phyloP scores from a whole-genome alignment of 1,140 invertebrate genomes.

The Anoplophora glabripennis region DNA sequence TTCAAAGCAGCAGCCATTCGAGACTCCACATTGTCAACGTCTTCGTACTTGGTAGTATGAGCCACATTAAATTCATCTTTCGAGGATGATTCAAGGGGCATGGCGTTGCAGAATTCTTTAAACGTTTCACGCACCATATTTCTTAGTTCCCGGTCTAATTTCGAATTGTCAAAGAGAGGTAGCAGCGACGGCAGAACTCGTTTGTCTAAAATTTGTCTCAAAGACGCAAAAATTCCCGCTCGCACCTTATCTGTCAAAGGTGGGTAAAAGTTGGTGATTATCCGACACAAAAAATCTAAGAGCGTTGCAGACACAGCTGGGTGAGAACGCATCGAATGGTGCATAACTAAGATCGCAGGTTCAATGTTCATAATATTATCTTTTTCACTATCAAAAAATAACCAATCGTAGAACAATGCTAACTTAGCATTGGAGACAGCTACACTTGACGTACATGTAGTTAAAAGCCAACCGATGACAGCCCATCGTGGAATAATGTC shows the following conservation, averaged over 20 bases:
- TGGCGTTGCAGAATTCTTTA: constrained; percentile 79
- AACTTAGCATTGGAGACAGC: constrained; percentile 94
- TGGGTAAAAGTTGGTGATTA: constrained; percentile 92
- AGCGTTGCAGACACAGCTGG: constrained; percentile 92
- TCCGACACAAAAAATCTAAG: constrained; percentile 93
- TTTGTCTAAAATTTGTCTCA: constrained; percentile 91
- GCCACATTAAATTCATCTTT: constrained; percentile 53
- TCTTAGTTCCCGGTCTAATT: constrained; percentile 85
- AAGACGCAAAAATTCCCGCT: constrained; percentile 87
- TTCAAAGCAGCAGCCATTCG: constrained; percentile 30
- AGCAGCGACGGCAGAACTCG: constrained; percentile 85
- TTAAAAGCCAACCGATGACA: constrained; percentile 96
- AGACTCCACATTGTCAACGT: constrained; percentile 49
- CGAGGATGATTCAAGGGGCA: constrained; percentile 49
- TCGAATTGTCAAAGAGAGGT: constrained; percentile 89
- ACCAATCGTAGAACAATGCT: constrained; percentile 96
- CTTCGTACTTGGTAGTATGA: constrained; percentile 56
- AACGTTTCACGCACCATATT: constrained; percentile 86
- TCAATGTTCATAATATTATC: constrained; percentile 99
- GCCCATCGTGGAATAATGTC: constrained; percentile 98
- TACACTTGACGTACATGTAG: constrained; percentile 91
- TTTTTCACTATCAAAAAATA: constrained; percentile 91
- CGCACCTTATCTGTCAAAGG: constrained; percentile 79
- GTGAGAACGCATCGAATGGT: constrained; percentile 94
- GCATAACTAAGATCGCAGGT: constrained; percentile 97